Evolutionary conservation across 2,888 invertebrate species (phyloP).

Genomic region (Stenodera caucasica): DNA sequence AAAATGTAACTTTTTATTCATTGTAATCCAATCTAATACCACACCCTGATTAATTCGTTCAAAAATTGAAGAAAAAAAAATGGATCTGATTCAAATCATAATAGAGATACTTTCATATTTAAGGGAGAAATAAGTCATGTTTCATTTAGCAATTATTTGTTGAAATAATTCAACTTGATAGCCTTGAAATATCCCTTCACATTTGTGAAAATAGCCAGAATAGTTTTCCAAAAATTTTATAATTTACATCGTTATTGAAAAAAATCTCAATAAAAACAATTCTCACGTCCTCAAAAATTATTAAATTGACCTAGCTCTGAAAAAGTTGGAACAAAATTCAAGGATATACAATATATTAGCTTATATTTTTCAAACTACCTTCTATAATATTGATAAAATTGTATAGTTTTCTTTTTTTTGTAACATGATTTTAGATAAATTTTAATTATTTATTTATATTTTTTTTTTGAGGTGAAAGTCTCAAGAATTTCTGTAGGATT

Average conservation of each 20-base stretch:
- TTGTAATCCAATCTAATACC: constrained; percentile 1
- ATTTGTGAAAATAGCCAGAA: neutral
- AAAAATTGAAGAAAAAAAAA: too few relatives aligned
- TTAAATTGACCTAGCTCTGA: neutral
- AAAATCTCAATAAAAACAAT: neutral
- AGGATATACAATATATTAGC: neutral
- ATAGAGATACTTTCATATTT: too few relatives aligned
- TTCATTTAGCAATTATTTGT: too few relatives aligned
- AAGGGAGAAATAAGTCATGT: too few relatives aligned
- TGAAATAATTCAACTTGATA: neutral
- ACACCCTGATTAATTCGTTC: neutral
- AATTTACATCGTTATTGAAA: neutral
- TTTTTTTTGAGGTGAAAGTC: neutral
- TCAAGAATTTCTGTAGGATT: neutral
- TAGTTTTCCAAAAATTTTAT: neutral
- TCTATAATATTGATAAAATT: too few relatives aligned
- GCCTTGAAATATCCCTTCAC: neutral
- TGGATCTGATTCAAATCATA: too few relatives aligned
- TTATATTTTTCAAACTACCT: neutral
- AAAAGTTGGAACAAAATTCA: neutral
- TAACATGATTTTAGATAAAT: neutral
- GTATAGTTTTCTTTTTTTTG: neutral
- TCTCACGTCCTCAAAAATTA: neutral
- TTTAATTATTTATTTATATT: neutral
- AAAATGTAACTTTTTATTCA: neutral